Percentiles rank a stretch among this genome's conserved stretches.
Evolutionary conservation across 2,888 invertebrate species (phyloP).

Genomic region (Chrysolina haemoptera): DNA sequence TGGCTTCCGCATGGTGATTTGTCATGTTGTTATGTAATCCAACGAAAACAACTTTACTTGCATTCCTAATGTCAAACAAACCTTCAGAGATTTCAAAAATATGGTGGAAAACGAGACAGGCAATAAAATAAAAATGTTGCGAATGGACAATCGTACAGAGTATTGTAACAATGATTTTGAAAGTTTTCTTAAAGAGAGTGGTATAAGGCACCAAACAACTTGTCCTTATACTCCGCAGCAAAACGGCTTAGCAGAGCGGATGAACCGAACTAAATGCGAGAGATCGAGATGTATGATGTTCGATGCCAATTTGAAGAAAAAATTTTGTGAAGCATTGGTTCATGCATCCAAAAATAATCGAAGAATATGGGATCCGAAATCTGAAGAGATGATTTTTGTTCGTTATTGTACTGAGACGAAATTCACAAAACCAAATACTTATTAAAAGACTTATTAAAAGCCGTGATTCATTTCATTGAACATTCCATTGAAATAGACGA

Average conservation of each 20-base stretch:
- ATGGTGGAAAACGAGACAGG: conserved; percentile 33
- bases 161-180: conserved; percentile 24
- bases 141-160: conserved; percentile 36
- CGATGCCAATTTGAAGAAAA: neutral
- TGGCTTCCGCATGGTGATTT: too few species aligned
- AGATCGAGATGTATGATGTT: neutral
- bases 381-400: neutral
- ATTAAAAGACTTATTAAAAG: neutral
- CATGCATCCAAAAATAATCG: too few species aligned
- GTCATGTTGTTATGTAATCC: too few species aligned
- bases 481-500: neutral
- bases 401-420: neutral
- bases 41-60: too few species aligned
- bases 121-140: conserved; percentile 33
- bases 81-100: conserved; percentile 36
- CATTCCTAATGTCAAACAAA: conserved; percentile 26
- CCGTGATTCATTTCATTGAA: neutral
- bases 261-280: neutral
- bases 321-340: too few species aligned
- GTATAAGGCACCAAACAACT: neutral
- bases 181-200: neutral
- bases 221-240: neutral
- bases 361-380: neutral
- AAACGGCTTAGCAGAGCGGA: neutral
- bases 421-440: neutral